These are phyloP conservation scores for Tenthredo amoena DNA, from an alignment of 2,888 invertebrate genomes.

Conservation along the genomic window DNA sequence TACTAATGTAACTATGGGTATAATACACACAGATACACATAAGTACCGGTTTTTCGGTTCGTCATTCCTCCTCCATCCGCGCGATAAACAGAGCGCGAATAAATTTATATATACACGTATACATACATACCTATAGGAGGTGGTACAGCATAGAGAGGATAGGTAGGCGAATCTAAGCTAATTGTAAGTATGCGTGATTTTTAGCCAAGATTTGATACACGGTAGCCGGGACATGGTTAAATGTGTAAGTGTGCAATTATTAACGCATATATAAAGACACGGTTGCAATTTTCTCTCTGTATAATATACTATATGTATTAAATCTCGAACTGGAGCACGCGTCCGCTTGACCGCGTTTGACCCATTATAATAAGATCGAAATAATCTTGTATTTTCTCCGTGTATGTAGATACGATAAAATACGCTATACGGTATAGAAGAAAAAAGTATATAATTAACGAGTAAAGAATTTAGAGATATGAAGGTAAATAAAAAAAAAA, in stretches of 20 bases:
- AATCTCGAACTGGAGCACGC: constrained; percentile 1
- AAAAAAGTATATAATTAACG: too few species aligned
- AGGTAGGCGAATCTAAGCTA: too few species aligned
- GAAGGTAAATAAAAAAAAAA: background rate
- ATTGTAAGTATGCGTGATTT: background rate
- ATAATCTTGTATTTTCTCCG: background rate
- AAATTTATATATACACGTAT: background rate
- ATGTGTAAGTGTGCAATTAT: background rate
- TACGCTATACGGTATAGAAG: too few species aligned
- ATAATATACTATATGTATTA: background rate
- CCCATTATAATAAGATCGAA: background rate
- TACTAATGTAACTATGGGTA: constrained; percentile 3
- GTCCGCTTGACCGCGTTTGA: constrained; percentile 30
- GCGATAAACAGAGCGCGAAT: constrained; percentile 20
- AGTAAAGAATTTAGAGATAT: too few species aligned
- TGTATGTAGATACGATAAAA: background rate
- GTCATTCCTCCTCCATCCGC: background rate
- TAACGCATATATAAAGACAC: background rate
- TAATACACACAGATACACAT: background rate
- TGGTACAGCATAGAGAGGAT: too few species aligned
- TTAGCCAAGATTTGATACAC: background rate
- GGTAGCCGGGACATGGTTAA: background rate
- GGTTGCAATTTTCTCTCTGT: background rate
- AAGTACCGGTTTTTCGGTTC: constrained; percentile 27
- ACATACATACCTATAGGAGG: background rate